Evolutionary conservation across 2,797 vertebrate species (phyloP).

Genomic region (Gephyroberyx darwinii): DNA sequence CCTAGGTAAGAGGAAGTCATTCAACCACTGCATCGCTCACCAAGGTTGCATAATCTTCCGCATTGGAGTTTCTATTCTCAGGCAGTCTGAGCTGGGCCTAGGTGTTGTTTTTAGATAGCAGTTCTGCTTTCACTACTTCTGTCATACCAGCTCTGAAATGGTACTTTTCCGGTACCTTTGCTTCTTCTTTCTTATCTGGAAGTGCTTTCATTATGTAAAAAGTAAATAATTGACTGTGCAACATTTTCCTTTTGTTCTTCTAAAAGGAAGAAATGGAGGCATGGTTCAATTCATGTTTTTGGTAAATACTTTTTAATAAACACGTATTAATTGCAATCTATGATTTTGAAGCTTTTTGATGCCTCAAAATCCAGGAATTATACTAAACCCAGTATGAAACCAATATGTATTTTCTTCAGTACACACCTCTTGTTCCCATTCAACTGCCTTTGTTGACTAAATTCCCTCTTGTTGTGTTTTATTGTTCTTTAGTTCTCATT

Average conservation of each 20-base stretch:
- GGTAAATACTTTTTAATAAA: too few relatives aligned
- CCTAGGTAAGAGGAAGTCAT: slow-evolving; percentile 83
- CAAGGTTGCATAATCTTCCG: not conserved
- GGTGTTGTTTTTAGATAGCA: not conserved
- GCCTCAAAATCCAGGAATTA: not conserved
- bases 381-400: not conserved
- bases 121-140: not conserved
- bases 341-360: too few relatives aligned
- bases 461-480: not conserved
- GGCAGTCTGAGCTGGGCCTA: not conserved
- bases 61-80: not conserved
- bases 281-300: too few relatives aligned
- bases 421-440: not conserved
- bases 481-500: not conserved
- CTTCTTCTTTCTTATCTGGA: not conserved
- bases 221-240: not conserved
- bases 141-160: not conserved
- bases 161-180: not conserved
- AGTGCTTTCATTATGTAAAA: not conserved
- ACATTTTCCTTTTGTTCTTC: not conserved
- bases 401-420: not conserved
- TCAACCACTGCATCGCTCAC: not conserved
- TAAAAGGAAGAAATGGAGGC: not conserved
- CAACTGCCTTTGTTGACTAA: not conserved
- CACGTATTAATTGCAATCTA: too few relatives aligned